Conservation (phyloP, 1,140 invertebrate genomes). For the Eubasilissa regina region DNA sequence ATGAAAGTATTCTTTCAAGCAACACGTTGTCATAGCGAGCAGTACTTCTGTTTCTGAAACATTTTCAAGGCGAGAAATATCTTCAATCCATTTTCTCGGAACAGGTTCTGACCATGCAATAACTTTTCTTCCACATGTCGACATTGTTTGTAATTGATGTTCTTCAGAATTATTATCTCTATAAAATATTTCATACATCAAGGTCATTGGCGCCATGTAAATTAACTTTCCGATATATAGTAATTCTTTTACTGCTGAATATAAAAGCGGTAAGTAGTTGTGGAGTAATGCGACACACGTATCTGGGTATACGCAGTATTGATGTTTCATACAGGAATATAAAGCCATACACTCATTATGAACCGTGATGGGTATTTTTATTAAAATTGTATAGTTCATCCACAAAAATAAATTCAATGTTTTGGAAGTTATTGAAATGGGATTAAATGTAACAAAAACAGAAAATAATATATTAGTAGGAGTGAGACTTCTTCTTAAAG, state of each 20-base stretch:
- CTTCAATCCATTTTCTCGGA: slow-evolving; percentile 67
- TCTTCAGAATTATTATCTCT: slow-evolving; percentile 66
- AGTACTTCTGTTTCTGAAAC: slow-evolving; percentile 80
- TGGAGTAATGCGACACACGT: slow-evolving; percentile 69
- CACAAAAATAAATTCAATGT: slow-evolving; percentile 63
- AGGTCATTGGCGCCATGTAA: slow-evolving; percentile 73
- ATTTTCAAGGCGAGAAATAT: slow-evolving; percentile 75
- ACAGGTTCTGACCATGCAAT: slow-evolving; percentile 83
- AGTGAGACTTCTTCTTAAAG: slow-evolving; percentile 68
- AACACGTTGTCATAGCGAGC: slow-evolving; percentile 76
- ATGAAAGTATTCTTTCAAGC: slow-evolving; percentile 77
- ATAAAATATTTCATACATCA: slow-evolving; percentile 75
- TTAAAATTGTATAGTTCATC: slow-evolving; percentile 62
- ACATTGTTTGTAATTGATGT: slow-evolving; percentile 79
- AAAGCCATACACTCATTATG: slow-evolving; percentile 68
- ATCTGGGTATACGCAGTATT: slow-evolving; percentile 66
- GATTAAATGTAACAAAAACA: slow-evolving; percentile 65
- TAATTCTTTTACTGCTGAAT: slow-evolving; percentile 73
- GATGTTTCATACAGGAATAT: slow-evolving; percentile 62
- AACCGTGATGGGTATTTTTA: slow-evolving; percentile 66
- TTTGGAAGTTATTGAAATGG: slow-evolving; percentile 64
- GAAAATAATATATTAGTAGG: slow-evolving; percentile 67
- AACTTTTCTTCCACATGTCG: slow-evolving; percentile 83
- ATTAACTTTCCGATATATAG: slow-evolving; percentile 73
- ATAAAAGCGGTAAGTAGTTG: slow-evolving; percentile 74